Conservation (phyloP, 2,888 invertebrate species). For the Mesorhabditis belari region DNA sequence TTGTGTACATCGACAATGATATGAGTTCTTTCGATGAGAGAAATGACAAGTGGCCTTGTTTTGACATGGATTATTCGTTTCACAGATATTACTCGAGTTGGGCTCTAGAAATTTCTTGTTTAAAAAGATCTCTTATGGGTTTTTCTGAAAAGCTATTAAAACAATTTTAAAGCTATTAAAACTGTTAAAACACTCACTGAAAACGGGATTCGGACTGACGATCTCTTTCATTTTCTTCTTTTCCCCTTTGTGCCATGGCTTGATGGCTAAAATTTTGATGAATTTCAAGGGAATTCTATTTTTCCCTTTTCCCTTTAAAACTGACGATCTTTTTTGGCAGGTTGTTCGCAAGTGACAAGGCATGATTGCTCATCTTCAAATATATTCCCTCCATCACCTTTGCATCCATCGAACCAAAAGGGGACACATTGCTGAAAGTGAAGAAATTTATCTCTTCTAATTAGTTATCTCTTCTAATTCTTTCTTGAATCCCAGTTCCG, state of each 20-base stretch:
- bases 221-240: constrained; percentile 35
- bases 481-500: too few species aligned
- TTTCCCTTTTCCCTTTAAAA: neutral
- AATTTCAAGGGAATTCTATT: neutral
- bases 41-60: constrained; percentile 48
- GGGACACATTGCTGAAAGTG: constrained; percentile 39
- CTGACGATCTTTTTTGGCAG: constrained; percentile 36
- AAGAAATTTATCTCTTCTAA: too few species aligned
- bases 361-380: constrained; percentile 44
- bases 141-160: neutral
- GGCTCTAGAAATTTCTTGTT: constrained; percentile 15
- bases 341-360: constrained; percentile 40
- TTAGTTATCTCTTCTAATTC: too few species aligned
- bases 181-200: constrained; percentile 12
- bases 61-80: constrained; percentile 41
- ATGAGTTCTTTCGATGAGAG: constrained; percentile 33
- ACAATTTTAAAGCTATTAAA: neutral
- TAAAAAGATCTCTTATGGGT: neutral
- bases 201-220: constrained; percentile 23
- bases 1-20: constrained; percentile 41
- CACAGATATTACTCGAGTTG: constrained; percentile 31
- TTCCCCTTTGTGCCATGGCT: constrained; percentile 42
- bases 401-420: constrained; percentile 51
- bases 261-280: constrained; percentile 21
- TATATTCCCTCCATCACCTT: constrained; percentile 38